phyloP scores from a whole-genome alignment of 2,888 invertebrate genomes.

The Tryphoninae sp. region DNA sequence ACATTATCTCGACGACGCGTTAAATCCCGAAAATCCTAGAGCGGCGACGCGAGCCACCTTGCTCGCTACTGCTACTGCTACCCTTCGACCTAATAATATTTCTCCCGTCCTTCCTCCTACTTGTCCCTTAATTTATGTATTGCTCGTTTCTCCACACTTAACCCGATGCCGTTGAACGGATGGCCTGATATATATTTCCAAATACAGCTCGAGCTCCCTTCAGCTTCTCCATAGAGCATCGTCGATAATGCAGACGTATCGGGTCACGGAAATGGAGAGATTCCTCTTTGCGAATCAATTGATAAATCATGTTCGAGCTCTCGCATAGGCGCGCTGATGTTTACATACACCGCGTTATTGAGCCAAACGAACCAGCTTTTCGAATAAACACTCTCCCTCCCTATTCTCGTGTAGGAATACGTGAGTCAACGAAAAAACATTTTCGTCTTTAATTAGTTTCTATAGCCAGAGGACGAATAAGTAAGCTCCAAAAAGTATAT shows the following conservation, averaged over 20 bases:
- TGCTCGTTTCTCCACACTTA: not conserved
- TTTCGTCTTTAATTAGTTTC: conserved; percentile 72
- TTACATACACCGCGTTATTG: conserved; percentile 58
- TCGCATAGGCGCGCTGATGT: conserved; percentile 55
- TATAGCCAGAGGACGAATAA: conserved; percentile 59
- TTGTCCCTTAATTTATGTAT: not conserved
- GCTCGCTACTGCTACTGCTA: conserved; percentile 50
- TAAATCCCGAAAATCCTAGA: conserved; percentile 74
- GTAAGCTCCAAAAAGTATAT: conserved; percentile 6
- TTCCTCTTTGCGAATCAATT: conserved; percentile 53
- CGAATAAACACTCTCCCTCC: conserved; percentile 64
- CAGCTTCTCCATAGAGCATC: no score
- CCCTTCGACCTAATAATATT: conserved; percentile 9
- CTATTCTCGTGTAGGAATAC: conserved; percentile 58
- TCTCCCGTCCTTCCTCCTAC: not conserved
- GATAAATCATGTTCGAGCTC: conserved; percentile 64
- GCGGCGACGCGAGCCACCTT: conserved; percentile 73
- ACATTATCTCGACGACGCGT: conserved; percentile 70
- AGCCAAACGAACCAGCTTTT: conserved; percentile 18
- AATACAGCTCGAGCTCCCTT: no score
- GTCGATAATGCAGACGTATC: not conserved
- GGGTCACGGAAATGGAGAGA: not conserved
- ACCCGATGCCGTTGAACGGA: no score
- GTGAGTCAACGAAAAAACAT: conserved; percentile 48
- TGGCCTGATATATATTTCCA: no score